phyloP scores from a whole-genome alignment of 2,113 vertebrate species.

The Morone chrysops region DNA sequence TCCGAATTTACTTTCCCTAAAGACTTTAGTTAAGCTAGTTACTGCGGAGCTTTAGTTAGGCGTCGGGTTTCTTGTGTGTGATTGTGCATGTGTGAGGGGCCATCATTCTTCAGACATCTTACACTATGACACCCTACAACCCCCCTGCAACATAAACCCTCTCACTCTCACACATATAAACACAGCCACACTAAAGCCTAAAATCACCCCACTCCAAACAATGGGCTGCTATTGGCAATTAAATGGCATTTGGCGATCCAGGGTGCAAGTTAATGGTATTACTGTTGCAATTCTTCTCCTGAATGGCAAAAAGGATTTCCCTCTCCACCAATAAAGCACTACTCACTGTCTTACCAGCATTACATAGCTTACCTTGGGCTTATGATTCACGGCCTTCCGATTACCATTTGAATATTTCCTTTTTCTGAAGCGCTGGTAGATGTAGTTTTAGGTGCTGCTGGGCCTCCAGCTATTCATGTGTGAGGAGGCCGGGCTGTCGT shows the following conservation, averaged over 20 bases:
- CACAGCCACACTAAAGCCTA: conserved; percentile 71
- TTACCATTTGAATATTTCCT: conserved; percentile 87
- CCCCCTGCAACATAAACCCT: conserved; percentile 75
- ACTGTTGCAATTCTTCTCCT: conserved; percentile 86
- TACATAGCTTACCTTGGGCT: conserved; percentile 89
- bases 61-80: conserved; percentile 75
- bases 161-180: conserved; percentile 67
- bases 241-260: conserved; percentile 87
- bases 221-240: conserved; percentile 87
- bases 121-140: conserved; percentile 82
- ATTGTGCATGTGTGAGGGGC: conserved; percentile 81
- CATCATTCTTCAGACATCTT: conserved; percentile 84
- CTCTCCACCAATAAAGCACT: conserved; percentile 86
- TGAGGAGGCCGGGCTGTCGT: conserved; percentile 67
- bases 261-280: conserved; percentile 88
- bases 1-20: conserved; percentile 99
- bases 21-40: conserved; percentile 99
- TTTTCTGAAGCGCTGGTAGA: conserved; percentile 74
- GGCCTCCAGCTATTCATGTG: conserved; percentile 67
- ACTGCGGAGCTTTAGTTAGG: conserved; percentile 93
- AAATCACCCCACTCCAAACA: conserved; percentile 84
- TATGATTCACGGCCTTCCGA: conserved; percentile 86
- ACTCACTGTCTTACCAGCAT: conserved; percentile 88
- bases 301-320: conserved; percentile 87
- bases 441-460: conserved; percentile 63